A percentile compares a stretch with the other conserved stretches of the same genome.
These are phyloP conservation scores for Ormyrus nitidulus DNA, from an alignment of 2,888 invertebrate species.

Conservation along the genomic window DNA sequence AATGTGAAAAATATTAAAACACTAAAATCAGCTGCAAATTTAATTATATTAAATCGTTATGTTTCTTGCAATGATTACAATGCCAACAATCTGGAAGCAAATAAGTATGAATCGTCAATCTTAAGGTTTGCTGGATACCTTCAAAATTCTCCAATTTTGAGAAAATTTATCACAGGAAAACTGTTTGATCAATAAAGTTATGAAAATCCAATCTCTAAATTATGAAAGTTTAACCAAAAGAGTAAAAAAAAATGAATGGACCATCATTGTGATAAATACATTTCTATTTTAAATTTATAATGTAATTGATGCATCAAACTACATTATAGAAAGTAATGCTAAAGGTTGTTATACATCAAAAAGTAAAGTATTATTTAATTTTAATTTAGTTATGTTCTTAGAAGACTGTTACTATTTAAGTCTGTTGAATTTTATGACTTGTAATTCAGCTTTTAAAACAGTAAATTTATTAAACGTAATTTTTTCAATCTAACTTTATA, in stretches of 20 bases:
- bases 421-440: not conserved
- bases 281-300: slow-evolving; percentile 19
- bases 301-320: slow-evolving; percentile 7
- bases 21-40: slow-evolving; percentile 60
- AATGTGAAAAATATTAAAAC: slow-evolving; percentile 56
- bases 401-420: slow-evolving; percentile 45
- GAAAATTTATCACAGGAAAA: slow-evolving; percentile 50
- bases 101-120: slow-evolving; percentile 77
- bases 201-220: slow-evolving; percentile 17
- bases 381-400: slow-evolving; percentile 53
- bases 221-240: slow-evolving; percentile 24
- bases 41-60: slow-evolving; percentile 66
- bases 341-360: slow-evolving; percentile 47
- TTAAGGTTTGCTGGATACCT: slow-evolving; percentile 77
- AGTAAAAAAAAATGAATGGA: slow-evolving; percentile 37
- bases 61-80: slow-evolving; percentile 61
- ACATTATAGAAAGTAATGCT: slow-evolving; percentile 17
- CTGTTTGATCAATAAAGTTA: slow-evolving; percentile 51
- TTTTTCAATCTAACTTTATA: not conserved
- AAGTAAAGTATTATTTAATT: slow-evolving; percentile 31
- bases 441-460: not conserved
- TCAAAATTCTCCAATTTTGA: slow-evolving; percentile 67
- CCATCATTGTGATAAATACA: slow-evolving; percentile 50
- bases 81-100: slow-evolving; percentile 40
- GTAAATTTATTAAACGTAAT: not conserved